Conservation (phyloP, 2,113 vertebrate genomes). For the Bubo scandiacus region DNA sequence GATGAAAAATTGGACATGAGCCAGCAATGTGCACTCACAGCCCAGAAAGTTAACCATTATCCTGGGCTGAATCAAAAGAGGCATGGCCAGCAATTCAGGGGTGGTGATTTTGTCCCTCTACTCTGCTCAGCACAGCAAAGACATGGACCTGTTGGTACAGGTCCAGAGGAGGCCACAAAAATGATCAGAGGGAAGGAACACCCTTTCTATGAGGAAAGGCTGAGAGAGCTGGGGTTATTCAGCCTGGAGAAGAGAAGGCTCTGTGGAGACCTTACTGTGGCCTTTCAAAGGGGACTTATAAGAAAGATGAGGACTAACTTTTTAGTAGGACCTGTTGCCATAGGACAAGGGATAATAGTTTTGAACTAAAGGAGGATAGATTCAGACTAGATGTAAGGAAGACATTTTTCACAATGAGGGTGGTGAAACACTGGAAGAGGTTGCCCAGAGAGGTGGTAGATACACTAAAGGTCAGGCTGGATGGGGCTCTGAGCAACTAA, state of each 20-base stretch:
- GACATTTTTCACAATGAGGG: neutral
- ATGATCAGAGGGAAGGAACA: neutral
- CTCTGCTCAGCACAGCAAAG: neutral
- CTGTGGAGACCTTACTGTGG: accelerated
- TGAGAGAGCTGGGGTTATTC: neutral
- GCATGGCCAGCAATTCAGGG: neutral
- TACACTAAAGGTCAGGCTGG: neutral
- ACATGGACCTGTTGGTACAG: neutral
- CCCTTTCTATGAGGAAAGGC: neutral
- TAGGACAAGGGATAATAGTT: neutral
- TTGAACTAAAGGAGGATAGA: neutral
- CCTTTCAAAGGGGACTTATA: neutral
- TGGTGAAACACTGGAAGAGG: neutral
- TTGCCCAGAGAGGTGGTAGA: neutral
- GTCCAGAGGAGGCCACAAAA: neutral
- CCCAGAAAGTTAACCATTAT: neutral
- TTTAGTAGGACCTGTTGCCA: neutral
- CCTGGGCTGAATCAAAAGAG: neutral
- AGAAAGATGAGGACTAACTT: neutral
- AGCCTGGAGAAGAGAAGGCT: neutral
- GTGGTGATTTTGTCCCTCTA: neutral
- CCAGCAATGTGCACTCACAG: accelerated
- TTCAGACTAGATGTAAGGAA: neutral
- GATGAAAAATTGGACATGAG: too few relatives aligned
- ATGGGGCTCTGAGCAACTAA: neutral